Evolutionary conservation across 2,888 invertebrate species (phyloP).

Genomic region (Sympetrum striolatum): DNA sequence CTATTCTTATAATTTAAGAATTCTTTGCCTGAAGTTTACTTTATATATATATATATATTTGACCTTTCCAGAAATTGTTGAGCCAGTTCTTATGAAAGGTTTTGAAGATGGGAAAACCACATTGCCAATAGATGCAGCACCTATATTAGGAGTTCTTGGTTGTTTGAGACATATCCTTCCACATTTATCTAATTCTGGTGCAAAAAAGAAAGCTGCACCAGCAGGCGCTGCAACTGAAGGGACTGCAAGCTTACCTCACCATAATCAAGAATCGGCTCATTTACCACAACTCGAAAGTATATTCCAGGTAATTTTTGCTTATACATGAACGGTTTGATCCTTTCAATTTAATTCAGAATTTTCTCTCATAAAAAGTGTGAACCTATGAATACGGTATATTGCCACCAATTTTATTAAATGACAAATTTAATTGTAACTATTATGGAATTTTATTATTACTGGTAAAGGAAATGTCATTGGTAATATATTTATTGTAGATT

Average conservation of each 20-base stretch:
- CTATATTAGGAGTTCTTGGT: conserved; percentile 43
- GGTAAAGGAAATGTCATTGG: too few species aligned
- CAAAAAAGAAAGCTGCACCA: background rate
- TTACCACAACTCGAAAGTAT: conserved; percentile 55
- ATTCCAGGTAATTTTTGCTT: conserved; percentile 55
- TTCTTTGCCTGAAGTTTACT: background rate
- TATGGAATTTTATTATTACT: too few species aligned
- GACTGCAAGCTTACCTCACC: conserved; percentile 56
- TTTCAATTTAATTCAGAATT: too few species aligned
- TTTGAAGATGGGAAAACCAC: background rate
- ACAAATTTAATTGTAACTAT: too few species aligned
- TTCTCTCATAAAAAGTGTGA: too few species aligned
- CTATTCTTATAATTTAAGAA: background rate
- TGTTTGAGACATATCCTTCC: conserved; percentile 12
- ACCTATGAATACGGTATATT: too few species aligned
- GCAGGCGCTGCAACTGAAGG: conserved; percentile 48
- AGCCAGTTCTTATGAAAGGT: conserved; percentile 55
- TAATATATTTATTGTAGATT: too few species aligned
- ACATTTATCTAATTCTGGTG: background rate
- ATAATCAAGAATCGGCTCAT: conserved; percentile 53
- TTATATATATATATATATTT: background rate
- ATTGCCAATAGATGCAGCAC: background rate
- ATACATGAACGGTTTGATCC: background rate
- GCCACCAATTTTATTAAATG: too few species aligned
- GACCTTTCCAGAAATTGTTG: conserved; percentile 42